phyloP scores from a whole-genome alignment of 1,140 invertebrate species.

The Sycophila sp. region DNA sequence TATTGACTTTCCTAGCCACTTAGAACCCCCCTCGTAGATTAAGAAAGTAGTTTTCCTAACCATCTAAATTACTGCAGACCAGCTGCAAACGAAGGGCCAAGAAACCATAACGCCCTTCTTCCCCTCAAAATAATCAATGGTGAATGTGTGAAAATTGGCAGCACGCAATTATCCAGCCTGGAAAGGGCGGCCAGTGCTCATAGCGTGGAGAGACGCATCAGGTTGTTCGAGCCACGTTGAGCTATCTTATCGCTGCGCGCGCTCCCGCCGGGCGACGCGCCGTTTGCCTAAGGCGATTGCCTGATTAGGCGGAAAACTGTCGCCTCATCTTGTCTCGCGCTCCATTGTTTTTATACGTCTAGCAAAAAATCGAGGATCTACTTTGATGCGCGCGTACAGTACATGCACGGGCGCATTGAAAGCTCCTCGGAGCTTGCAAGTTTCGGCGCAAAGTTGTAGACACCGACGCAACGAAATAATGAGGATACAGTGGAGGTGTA shows the following conservation, averaged over 20 bases:
- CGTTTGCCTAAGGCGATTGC: background rate
- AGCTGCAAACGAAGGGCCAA: background rate
- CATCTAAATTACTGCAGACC: no score
- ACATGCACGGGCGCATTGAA: background rate
- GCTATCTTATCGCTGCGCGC: background rate
- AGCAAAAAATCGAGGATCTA: background rate
- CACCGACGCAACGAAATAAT: background rate
- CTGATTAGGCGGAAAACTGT: background rate
- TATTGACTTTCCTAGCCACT: no score
- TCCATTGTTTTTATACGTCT: background rate
- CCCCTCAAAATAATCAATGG: no score
- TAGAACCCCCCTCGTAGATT: no score
- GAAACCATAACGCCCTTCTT: background rate
- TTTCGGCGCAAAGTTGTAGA: background rate
- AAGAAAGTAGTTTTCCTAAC: no score
- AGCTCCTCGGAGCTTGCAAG: background rate
- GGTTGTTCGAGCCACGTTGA: background rate
- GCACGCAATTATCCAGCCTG: background rate
- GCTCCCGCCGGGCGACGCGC: background rate
- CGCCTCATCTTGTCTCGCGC: background rate
- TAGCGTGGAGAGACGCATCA: conserved; percentile 6
- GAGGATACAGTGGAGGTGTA: background rate
- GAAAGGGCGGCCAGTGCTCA: background rate
- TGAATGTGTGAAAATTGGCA: background rate
- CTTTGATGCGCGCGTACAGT: background rate